These are phyloP conservation scores for Moxostoma hubbsi DNA, from an alignment of 2,797 vertebrate species.

Conservation along the genomic window DNA sequence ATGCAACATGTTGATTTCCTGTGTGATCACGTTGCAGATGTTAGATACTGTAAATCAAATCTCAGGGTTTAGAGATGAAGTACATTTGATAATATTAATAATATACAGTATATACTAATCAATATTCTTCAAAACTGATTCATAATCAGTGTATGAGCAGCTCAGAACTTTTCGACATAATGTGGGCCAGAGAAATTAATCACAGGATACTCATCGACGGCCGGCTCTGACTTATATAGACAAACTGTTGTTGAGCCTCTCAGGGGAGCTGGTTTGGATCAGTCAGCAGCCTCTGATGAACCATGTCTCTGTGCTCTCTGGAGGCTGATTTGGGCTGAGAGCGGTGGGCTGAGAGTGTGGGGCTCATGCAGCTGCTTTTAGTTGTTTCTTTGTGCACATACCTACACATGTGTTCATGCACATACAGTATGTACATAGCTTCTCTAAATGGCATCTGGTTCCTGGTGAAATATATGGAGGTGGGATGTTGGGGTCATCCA, in stretches of 20 bases:
- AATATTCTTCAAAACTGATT: background rate
- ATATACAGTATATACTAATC: background rate
- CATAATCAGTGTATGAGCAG: background rate
- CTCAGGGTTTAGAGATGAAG: slow-evolving; percentile 45
- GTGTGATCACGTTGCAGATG: background rate
- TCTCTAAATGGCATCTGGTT: slow-evolving; percentile 39
- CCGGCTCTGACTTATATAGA: slow-evolving; percentile 63
- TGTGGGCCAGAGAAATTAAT: slow-evolving; percentile 5
- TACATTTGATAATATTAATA: too few species aligned
- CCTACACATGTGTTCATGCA: background rate
- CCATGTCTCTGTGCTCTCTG: slow-evolving; percentile 63
- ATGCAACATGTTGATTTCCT: too few species aligned
- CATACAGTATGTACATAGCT: background rate
- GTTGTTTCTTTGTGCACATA: slow-evolving; percentile 30
- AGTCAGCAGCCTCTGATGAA: slow-evolving; percentile 66
- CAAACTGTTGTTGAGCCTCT: slow-evolving; percentile 61
- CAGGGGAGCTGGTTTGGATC: slow-evolving; percentile 65
- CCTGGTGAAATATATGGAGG: slow-evolving; percentile 44
- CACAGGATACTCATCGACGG: slow-evolving; percentile 44
- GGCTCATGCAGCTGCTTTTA: slow-evolving; percentile 54
- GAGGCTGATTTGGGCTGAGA: slow-evolving; percentile 56
- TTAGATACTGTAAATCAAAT: background rate
- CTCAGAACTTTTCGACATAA: background rate
- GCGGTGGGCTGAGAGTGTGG: slow-evolving; percentile 7
- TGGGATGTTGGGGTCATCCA: slow-evolving; percentile 22